Evolutionary conservation across 92 coral and sea anemone species (phyloP).

Genomic region (Diadumene lineata): DNA sequence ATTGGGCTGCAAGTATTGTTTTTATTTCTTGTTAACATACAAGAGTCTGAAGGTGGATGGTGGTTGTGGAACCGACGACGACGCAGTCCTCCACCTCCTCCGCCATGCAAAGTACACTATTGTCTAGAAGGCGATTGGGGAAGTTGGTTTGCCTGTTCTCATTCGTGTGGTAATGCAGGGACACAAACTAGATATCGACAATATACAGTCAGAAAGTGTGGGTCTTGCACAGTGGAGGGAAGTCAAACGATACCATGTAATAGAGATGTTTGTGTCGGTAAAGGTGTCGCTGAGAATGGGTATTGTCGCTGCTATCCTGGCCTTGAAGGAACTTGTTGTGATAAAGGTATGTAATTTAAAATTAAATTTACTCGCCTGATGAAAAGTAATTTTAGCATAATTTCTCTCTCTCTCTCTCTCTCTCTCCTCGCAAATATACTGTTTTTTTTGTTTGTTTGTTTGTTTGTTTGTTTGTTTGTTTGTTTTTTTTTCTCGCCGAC

Average conservation of each 20-base stretch:
- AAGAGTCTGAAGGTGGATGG: conserved; percentile 44
- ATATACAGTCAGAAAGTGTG: conserved; percentile 59
- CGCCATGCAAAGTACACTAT: conserved; percentile 42
- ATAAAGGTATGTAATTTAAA: too few relatives aligned
- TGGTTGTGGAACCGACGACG: conserved; percentile 60
- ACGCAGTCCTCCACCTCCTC: conserved; percentile 61
- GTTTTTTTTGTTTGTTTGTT: too few relatives aligned
- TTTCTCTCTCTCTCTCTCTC: too few relatives aligned
- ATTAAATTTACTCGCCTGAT: too few relatives aligned
- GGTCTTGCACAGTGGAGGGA: conserved; percentile 55
- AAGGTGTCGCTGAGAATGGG: conserved; percentile 67
- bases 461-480: too few relatives aligned
- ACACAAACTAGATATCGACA: conserved; percentile 52
- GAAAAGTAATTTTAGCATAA: too few relatives aligned
- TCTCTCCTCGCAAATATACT: too few relatives aligned
- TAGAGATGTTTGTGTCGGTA: conserved; percentile 69
- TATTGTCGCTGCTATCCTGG: conserved; percentile 75
- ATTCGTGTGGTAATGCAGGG: conserved; percentile 78
- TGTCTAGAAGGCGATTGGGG: conserved; percentile 60
- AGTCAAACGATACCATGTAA: conserved; percentile 61
- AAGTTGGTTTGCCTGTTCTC: conserved; percentile 66
- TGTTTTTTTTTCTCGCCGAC: too few relatives aligned
- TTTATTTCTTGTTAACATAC: not conserved
- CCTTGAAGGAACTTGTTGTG: conserved; percentile 81
- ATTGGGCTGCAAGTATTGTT: not conserved